phyloP scores from a whole-genome alignment of 2,113 vertebrate species.

The Irena cyanogastra region DNA sequence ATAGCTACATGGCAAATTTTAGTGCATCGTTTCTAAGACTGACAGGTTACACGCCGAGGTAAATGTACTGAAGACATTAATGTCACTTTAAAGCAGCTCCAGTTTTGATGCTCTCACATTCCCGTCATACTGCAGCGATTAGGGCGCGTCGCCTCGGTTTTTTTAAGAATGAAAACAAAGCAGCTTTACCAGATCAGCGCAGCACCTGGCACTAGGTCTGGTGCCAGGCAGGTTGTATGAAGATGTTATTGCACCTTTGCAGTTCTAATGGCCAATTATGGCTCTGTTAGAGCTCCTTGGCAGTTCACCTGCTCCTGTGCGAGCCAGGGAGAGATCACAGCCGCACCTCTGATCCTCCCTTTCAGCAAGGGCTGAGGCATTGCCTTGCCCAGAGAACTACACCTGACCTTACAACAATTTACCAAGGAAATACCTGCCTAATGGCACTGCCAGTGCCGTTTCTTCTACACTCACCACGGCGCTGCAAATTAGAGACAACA shows the following conservation, averaged over 20 bases:
- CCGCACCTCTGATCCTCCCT: slow-evolving; percentile 82
- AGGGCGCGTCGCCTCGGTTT: neutral
- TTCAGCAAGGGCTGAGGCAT: slow-evolving; percentile 75
- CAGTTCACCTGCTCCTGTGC: slow-evolving; percentile 91
- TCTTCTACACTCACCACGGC: slow-evolving; percentile 62
- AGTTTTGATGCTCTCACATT: neutral
- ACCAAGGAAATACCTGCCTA: slow-evolving; percentile 82
- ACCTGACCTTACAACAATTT: slow-evolving; percentile 88
- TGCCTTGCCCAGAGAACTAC: slow-evolving; percentile 75
- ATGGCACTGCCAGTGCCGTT: slow-evolving; percentile 72
- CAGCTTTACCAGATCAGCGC: slow-evolving; percentile 12
- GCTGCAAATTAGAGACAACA: slow-evolving; percentile 80
- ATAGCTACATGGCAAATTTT: neutral
- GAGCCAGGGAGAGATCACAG: slow-evolving; percentile 78
- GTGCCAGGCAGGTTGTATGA: slow-evolving; percentile 76
- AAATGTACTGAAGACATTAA: slow-evolving; percentile 14
- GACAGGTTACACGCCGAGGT: slow-evolving; percentile 3
- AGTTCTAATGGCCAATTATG: slow-evolving; percentile 97
- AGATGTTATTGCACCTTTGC: slow-evolving; percentile 81
- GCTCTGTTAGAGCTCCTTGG: slow-evolving; percentile 95
- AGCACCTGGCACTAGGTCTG: slow-evolving; percentile 70
- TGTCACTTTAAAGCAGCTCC: slow-evolving; percentile 30
- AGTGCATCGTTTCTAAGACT: neutral
- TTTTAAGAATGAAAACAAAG: slow-evolving; percentile 22
- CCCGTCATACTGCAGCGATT: neutral